A percentile compares a stretch with the other conserved stretches of the same genome.
Conservation (phyloP, 2,797 vertebrate species). For the Cyprinella venusta region DNA sequence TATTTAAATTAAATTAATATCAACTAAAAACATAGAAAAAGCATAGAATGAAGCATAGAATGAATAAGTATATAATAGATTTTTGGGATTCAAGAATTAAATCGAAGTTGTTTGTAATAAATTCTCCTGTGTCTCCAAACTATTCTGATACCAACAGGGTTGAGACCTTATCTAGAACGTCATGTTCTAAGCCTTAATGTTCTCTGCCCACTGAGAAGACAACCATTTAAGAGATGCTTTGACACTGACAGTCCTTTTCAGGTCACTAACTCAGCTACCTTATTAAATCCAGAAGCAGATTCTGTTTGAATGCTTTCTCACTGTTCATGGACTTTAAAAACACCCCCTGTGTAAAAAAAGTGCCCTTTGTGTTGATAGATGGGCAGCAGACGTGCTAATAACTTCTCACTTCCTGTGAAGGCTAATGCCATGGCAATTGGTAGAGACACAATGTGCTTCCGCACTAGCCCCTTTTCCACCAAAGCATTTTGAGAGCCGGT, state of each 20-base stretch:
- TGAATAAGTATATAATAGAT: background rate
- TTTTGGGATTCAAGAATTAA: background rate
- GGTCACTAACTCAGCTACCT: conserved; percentile 52
- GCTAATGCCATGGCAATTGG: conserved; percentile 2
- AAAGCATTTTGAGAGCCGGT: too few relatives aligned
- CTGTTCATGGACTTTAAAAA: conserved; percentile 53
- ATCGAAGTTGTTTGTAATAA: background rate
- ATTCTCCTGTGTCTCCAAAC: background rate
- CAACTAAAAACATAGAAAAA: too few relatives aligned
- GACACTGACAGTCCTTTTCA: conserved; percentile 44
- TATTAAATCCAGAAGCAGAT: conserved; percentile 48
- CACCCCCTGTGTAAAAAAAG: background rate
- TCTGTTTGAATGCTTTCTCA: conserved; percentile 38
- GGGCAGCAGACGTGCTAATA: conserved; percentile 2
- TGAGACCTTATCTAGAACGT: background rate
- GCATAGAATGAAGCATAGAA: too few relatives aligned
- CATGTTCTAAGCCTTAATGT: conserved; percentile 35
- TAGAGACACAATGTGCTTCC: conserved; percentile 14
- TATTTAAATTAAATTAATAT: too few relatives aligned
- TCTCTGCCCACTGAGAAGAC: conserved; percentile 23
- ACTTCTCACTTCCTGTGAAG: conserved; percentile 1
- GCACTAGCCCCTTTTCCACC: too few relatives aligned
- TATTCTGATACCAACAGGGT: background rate
- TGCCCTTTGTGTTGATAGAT: conserved; percentile 41
- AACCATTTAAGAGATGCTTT: conserved; percentile 34